Conservation (phyloP, 2,797 vertebrate genomes). For the Arvicola amphibius region DNA sequence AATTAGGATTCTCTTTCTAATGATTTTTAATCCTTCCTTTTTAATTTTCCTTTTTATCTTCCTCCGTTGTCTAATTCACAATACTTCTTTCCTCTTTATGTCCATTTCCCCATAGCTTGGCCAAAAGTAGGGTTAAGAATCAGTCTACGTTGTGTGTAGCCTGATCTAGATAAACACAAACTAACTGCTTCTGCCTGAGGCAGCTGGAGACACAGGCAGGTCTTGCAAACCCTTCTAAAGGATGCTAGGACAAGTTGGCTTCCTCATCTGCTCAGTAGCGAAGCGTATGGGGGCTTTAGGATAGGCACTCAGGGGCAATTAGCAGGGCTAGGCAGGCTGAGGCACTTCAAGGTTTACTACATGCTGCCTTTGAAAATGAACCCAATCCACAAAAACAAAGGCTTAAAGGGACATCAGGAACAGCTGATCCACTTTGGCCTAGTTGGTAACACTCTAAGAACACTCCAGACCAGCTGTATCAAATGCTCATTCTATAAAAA, state of each 20-base stretch:
- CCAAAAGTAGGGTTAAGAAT: neutral
- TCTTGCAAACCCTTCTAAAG: neutral
- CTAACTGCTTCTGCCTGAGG: neutral
- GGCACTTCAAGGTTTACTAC: neutral
- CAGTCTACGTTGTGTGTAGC: neutral
- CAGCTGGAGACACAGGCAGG: neutral
- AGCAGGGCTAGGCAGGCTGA: neutral
- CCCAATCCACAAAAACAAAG: conserved; percentile 22
- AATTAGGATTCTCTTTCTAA: neutral
- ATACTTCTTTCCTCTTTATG: neutral
- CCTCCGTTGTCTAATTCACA: neutral
- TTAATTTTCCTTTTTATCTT: neutral
- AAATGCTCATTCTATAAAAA: conserved; percentile 53
- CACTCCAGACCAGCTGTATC: neutral
- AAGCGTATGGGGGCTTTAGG: neutral
- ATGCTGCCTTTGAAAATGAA: conserved; percentile 49
- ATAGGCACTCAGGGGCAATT: neutral
- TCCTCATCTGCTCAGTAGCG: too few relatives aligned
- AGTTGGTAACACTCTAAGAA: conserved; percentile 21
- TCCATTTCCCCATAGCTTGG: neutral
- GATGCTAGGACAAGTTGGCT: neutral
- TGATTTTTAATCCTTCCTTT: neutral
- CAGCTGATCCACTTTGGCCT: conserved; percentile 43
- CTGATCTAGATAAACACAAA: neutral
- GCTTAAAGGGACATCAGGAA: neutral